A percentile compares a stretch with the other conserved stretches of the same genome.
These are phyloP conservation scores for Scaeva pyrastri DNA, from an alignment of 2,888 invertebrate genomes.

Conservation along the genomic window DNA sequence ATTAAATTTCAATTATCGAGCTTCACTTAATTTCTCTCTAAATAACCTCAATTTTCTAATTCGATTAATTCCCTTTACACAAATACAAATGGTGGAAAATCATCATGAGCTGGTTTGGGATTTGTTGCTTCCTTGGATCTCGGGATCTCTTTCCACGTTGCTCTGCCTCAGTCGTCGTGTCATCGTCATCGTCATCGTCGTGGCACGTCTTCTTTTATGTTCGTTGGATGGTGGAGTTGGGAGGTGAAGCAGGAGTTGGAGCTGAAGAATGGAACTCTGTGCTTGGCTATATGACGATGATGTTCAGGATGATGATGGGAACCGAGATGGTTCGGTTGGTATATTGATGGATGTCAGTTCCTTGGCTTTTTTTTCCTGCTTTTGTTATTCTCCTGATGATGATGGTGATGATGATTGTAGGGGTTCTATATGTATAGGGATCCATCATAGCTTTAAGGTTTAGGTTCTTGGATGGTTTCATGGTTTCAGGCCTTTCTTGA, in stretches of 20 bases:
- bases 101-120: slow-evolving; percentile 43
- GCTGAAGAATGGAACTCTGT: no score
- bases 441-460: background rate
- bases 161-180: no score
- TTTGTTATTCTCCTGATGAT: background rate
- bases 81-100: slow-evolving; percentile 54
- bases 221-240: no score
- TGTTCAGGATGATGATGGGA: background rate
- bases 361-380: slow-evolving; percentile 22
- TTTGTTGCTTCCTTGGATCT: slow-evolving; percentile 27
- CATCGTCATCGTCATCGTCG: no score
- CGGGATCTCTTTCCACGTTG: no score
- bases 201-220: slow-evolving; percentile 17
- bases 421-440: no score
- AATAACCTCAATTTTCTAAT: slow-evolving; percentile 74
- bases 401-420: background rate
- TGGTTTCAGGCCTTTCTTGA: slow-evolving; percentile 35
- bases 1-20: slow-evolving; percentile 72
- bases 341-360: slow-evolving; percentile 44
- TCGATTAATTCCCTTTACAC: slow-evolving; percentile 71
- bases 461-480: slow-evolving; percentile 27
- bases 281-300: no score
- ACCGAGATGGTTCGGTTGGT: background rate
- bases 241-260: no score
- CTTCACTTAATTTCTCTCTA: slow-evolving; percentile 72